Evolutionary conservation across 2,113 vertebrate genomes (phyloP).

Genomic region (Probosciger aterrimus): DNA sequence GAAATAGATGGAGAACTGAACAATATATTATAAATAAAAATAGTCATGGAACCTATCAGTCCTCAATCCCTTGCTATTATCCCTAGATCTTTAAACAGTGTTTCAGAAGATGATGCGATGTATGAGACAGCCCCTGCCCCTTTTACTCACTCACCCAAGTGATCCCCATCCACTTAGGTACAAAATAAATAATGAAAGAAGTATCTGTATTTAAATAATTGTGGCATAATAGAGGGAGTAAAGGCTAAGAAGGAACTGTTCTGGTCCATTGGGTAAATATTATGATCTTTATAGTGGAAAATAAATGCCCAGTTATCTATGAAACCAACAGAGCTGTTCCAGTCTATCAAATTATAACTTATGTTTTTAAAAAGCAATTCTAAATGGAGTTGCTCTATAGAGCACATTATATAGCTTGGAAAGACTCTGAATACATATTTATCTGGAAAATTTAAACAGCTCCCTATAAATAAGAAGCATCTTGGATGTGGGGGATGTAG

Average conservation of each 20-base stretch:
- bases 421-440: conserved; percentile 22
- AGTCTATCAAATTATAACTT: conserved; percentile 43
- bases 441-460: conserved; percentile 2
- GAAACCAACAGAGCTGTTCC: conserved; percentile 56
- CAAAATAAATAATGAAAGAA: conserved; percentile 34
- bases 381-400: conserved; percentile 8
- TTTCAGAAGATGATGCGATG: conserved; percentile 5
- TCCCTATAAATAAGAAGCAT: not conserved
- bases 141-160: conserved; percentile 40
- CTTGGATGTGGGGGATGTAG: rapidly evolving
- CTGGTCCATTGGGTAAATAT: conserved; percentile 61
- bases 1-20: not conserved
- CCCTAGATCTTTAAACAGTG: not conserved
- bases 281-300: conserved; percentile 56
- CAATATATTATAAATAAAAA: conserved; percentile 10
- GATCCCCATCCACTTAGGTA: not conserved
- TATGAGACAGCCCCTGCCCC: not conserved
- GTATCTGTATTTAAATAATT: conserved; percentile 59
- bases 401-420: conserved; percentile 9
- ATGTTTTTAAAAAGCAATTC: conserved; percentile 45
- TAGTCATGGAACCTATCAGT: not conserved
- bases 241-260: conserved; percentile 64
- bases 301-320: conserved; percentile 53
- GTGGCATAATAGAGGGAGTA: conserved; percentile 47
- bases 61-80: conserved; percentile 7